phyloP scores from a whole-genome alignment of 2,113 vertebrate species.

The Bettongia penicillata region DNA sequence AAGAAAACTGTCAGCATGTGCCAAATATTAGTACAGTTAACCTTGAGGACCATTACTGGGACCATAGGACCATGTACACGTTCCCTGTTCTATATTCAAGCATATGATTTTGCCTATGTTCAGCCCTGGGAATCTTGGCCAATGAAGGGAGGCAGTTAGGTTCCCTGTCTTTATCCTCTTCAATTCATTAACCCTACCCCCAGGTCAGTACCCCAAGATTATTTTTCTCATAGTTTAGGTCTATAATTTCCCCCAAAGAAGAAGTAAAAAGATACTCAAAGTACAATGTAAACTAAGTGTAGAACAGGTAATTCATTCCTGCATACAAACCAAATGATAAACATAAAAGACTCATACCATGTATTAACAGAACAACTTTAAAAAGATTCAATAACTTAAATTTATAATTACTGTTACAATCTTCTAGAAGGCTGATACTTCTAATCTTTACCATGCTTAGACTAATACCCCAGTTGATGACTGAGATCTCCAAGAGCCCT shows the following conservation, averaged over 20 bases:
- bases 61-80: background rate
- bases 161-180: background rate
- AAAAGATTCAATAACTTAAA: background rate
- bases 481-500: background rate
- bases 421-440: background rate
- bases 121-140: background rate
- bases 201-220: background rate
- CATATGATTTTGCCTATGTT: background rate
- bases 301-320: background rate
- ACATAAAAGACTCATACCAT: background rate
- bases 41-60: background rate
- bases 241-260: background rate
- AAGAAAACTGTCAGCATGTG: constrained; percentile 9
- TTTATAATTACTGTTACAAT: background rate
- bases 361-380: background rate
- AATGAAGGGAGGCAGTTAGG: background rate
- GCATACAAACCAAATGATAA: background rate
- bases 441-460: background rate
- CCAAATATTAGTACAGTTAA: background rate
- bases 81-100: background rate
- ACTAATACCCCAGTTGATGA: background rate
- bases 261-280: background rate
- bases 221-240: background rate
- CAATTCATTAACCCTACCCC: background rate
- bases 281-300: background rate